Base-by-base conservation (phyloP, 35 echinoderm and acorn worm species). In the Ophioderma brevispina region DNA sequence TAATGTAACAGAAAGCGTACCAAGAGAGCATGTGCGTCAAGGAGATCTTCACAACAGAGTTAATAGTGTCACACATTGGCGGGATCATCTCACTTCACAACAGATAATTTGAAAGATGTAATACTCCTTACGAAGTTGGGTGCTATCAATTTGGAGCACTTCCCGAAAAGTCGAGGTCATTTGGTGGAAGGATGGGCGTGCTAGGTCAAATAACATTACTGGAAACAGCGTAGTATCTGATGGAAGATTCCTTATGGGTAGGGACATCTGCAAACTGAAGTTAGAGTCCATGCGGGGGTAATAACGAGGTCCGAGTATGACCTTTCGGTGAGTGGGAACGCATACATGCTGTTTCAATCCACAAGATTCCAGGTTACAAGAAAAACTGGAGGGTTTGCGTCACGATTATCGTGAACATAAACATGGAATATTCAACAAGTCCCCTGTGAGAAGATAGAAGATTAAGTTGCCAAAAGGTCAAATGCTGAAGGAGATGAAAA, bases 341-440 rank as follows among this genome's bases (percentile, higher is more conserved):
- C 11, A 10, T n/a, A 92, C 91, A 75, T 81, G 52, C 39, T 92
- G 91, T 13, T 38, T 76, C 36, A 92, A 76, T 36, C 76, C 84
- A 21, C 77, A 41, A 40, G 91, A 88, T 8, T 50, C 23, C 11
- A 91, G 46, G 21, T 85, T 19, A 28, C 78, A 84, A 39, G n/a
- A n/a, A n/a, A n/a, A 92, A 78, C 18, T 32, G 23, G 2, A 19
- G 25, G 25, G 85, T 77, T 19, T 88, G 84, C 14, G 55, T n/a
- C n/a, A n/a, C n/a, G 30, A 50, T 88, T 38, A 49, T 70, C 37
- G 32, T n/a, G 1, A 28, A 15, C 76, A 36, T 92, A 76, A 0
- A 92, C 50, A 55, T 92, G 84, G 15, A 92, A 63, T 42, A 87
- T 92, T n/a, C n/a, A n/a, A 37, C 87, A 92, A 63, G n/a, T 92